phyloP scores from a whole-genome alignment of 2,113 vertebrate species.

The Nipponia nippon region DNA sequence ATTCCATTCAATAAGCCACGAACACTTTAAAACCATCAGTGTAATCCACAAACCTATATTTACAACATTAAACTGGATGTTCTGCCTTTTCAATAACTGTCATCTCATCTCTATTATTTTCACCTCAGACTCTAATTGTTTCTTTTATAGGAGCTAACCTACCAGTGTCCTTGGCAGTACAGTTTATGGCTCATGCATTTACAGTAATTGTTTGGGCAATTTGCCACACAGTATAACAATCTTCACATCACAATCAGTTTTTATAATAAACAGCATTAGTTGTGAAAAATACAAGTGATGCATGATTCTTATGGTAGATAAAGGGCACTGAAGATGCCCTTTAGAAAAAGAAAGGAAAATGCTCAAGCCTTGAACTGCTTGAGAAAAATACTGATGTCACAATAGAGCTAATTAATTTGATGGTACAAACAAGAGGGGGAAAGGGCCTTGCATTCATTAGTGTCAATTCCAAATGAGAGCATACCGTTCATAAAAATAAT shows the following conservation, averaged over 20 bases:
- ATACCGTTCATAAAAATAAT: slow-evolving; percentile 22
- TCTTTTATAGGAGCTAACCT: slow-evolving; percentile 68
- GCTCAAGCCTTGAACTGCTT: slow-evolving; percentile 45
- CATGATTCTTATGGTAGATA: slow-evolving; percentile 36
- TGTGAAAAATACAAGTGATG: slow-evolving; percentile 52
- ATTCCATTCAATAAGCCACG: slow-evolving; percentile 47
- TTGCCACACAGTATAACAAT: slow-evolving; percentile 56
- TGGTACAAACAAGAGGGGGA: slow-evolving; percentile 44
- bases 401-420: slow-evolving; percentile 67
- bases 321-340: slow-evolving; percentile 53
- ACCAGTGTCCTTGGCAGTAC: slow-evolving; percentile 58
- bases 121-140: slow-evolving; percentile 69
- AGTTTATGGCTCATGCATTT: slow-evolving; percentile 64
- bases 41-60: slow-evolving; percentile 61
- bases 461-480: slow-evolving; percentile 48
- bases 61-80: slow-evolving; percentile 54
- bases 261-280: slow-evolving; percentile 63
- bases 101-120: slow-evolving; percentile 63
- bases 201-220: slow-evolving; percentile 70
- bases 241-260: slow-evolving; percentile 54
- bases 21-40: slow-evolving; percentile 64
- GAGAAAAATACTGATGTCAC: slow-evolving; percentile 39
- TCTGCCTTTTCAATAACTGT: slow-evolving; percentile 65
- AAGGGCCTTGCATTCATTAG: slow-evolving; percentile 60
- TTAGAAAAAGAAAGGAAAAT: slow-evolving; percentile 51